Evolutionary conservation across 2,888 invertebrate genomes (phyloP), one percentile per base, ranked within the genome.

Genomic region (Lathronympha strigana): DNA sequence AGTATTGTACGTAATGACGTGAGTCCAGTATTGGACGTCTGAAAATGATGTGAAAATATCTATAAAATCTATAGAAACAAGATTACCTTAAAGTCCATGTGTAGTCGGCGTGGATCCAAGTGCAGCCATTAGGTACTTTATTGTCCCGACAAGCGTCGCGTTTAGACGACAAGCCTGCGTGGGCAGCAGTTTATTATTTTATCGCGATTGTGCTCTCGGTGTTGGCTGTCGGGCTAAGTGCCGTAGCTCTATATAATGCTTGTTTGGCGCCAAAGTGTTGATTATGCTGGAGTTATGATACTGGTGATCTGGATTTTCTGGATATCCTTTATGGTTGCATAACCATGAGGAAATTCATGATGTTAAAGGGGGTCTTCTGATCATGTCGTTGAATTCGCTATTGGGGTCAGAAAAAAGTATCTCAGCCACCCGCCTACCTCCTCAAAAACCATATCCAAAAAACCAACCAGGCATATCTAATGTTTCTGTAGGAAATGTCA

Each of bases 101-200:
- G n/a, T 23, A 60, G 51, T 54, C 55, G 66, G 68, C 47, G 23
- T 57, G 66, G 58, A 63, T 67, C 67, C 68, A 68, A 47, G 72
- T 77, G 73, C 68, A 71, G 69, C 72, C 75, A 82, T 80, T 81
- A 75, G 74, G 70, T 73, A 72, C 76, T 79, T 80, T 79, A 81
- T 75, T 72, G 73, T 72, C 67, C 19, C 55, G 70, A 72, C 73
- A 73, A 73, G 67, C 70, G 72, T 78, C 70, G 69, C 71, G 73
- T 69, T 72, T 75, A 79, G 75, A 75, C 69, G 66, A 73, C 69
- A 67, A 64, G 67, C 69, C 71, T 70, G 73, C 72, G 73, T 73
- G 70, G 61, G 47, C 31, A 66, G 19, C 55, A 43, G 68, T 74
- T 73, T 76, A 76, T 74, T 73, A 77, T 77, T 72, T 72, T 71